These are phyloP conservation scores for Cladopsammia gracilis DNA, from an alignment of 64 coral and sea anemone genomes.

Conservation along the genomic window DNA sequence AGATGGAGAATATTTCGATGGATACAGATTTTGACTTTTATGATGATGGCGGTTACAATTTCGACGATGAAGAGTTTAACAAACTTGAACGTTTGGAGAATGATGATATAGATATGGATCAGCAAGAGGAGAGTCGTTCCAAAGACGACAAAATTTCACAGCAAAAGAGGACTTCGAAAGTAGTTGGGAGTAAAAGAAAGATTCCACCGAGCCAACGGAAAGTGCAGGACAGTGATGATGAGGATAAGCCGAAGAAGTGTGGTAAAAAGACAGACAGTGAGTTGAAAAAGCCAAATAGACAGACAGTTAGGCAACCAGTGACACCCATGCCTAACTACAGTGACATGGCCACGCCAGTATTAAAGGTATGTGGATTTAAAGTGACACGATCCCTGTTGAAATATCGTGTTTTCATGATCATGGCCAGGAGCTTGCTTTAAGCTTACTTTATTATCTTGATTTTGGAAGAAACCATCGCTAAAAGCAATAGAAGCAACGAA, in stretches of 20 bases:
- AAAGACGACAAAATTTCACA: background rate
- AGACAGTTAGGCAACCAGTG: slow-evolving; percentile 50
- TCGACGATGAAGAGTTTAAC: slow-evolving; percentile 58
- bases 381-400: too few relatives aligned
- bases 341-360: slow-evolving; percentile 77
- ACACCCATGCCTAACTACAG: slow-evolving; percentile 90
- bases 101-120: background rate
- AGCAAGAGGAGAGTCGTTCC: background rate
- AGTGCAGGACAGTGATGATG: background rate
- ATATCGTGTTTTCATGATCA: too few relatives aligned
- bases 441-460: too few relatives aligned
- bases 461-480: too few relatives aligned
- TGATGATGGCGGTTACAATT: slow-evolving; percentile 90
- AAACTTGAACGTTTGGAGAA: slow-evolving; percentile 17
- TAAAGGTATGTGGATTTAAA: slow-evolving; percentile 64
- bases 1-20: background rate
- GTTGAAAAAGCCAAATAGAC: background rate
- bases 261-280: slow-evolving; percentile 18
- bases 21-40: slow-evolving; percentile 52
- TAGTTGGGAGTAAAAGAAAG: background rate
- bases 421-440: background rate
- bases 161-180: background rate
- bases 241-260: background rate
- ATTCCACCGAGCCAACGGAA: background rate
- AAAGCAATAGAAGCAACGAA: too few relatives aligned